Base-by-base conservation (phyloP, 2,888 invertebrate species). In the Zygothrica quintamaculata region DNA sequence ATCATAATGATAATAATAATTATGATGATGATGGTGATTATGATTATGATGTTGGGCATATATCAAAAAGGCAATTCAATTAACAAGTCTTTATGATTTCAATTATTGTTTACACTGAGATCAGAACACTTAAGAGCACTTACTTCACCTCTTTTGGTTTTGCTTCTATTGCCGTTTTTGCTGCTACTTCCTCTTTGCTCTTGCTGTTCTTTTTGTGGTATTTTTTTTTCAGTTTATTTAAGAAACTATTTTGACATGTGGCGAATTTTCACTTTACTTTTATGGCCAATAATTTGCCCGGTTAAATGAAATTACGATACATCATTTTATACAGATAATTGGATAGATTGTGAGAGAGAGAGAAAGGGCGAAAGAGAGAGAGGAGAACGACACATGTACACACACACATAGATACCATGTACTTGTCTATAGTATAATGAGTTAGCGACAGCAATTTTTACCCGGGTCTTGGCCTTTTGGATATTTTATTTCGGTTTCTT, bases 81-180 rank as follows among this genome's bases (percentile, higher is more conserved):
- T 87, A 87, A 68, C 81, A 81, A 51, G 72, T 87, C 33, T 46
- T 65, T n/a, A n/a, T n/a, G n/a, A n/a, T n/a, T n/a, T 25, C 46
- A 34, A 33, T 44, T 16, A 9, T 22, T 56, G 11, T 72, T 65
- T 40, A 34, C 71, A 71, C 58, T 51, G 43, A 70, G 71, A 39
- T 36, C 51, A 70, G 65, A 72, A 74, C 71, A 58, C 40, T 42
- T 43, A 29, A 42, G 48, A 69, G 43, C 51, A 64, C 51, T 70
- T 58, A 73, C 71, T 70, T 48, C 47, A 46, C 8, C 3, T 6
- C 18, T 13, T 5, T 13, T 13, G n/a, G n/a, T 22, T 5, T 22
- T 3, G 18, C 18, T 22, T 22, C 18, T 22, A 3, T 22, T 5
- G 5, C 3, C 5, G 18, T 22, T 22, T 22, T 5, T 22, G 2